Evolutionary conservation across 2,797 vertebrate species (phyloP), one percentile per base, ranked within the genome.

Genomic region (Eurystomus glaucurus): DNA sequence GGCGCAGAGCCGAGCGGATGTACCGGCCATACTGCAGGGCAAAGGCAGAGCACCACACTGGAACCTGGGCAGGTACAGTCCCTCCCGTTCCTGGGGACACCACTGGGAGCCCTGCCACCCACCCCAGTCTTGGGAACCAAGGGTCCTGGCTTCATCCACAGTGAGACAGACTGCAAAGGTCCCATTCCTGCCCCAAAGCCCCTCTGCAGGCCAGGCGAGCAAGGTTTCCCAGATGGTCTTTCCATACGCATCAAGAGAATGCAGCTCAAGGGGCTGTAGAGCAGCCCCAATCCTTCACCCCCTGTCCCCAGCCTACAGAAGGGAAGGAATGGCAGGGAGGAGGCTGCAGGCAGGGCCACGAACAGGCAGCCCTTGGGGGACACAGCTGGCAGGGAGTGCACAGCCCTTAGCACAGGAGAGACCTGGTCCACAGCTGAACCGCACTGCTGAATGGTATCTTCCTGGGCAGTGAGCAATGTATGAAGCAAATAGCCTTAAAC

Each of bases 1-100:
- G 98, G 78, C 99, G 99, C 91, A 99, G 97, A 22, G 99, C 97
- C 3, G 98, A 98, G 75, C 99, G 99, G 94, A 99, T 99, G 89
- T 97, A 99, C 25, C 99, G 98, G 31, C 99, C 99, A 2, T 99
- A 99, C 99, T 99, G 93, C 15, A 0, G 89, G 81, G 29, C n/a
- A 60, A 11, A 71, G 20, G 22, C 48, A 75, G 57, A 4, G 64
- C 35, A 68, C 9, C 57, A 9, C 7, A 1, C 12, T 2, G 74
- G 85, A 12, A 90, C 69, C 51, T 0, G 37, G 54, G 58, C 39
- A 14, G 31, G 37, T 58, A 14, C 9, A 6, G 51, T 2, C n/a
- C 6, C 21, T 33, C 20, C 18, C 0, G 2, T 22, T 51, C 50
- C 74, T 2, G 17, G 25, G 21, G 12, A 15, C 17, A 5, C 13